A percentile compares a stretch with the other conserved stretches of the same genome.
These are phyloP conservation scores for Nasonia vitripennis DNA, from an alignment of 1,140 invertebrate genomes.

Conservation along the genomic window DNA sequence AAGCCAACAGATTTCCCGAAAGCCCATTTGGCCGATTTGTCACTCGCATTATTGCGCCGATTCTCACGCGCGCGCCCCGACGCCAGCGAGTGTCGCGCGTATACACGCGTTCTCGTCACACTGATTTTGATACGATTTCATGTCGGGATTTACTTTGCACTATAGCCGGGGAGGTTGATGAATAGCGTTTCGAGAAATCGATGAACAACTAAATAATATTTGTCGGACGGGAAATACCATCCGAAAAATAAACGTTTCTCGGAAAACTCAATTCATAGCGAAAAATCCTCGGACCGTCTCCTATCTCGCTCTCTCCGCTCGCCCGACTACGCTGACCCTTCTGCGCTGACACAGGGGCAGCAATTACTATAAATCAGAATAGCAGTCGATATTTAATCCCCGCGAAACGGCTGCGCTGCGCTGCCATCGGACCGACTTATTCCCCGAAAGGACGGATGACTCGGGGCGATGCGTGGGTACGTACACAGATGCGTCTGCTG, in stretches of 20 bases:
- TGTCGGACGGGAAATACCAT: background rate
- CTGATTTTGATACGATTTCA: background rate
- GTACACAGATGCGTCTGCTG: constrained; percentile 51
- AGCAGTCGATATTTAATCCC: constrained; percentile 74
- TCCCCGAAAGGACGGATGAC: constrained; percentile 59
- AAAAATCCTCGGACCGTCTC: constrained; percentile 4
- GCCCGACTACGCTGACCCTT: constrained; percentile 47
- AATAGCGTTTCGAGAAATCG: too few species aligned
- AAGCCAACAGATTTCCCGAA: constrained; percentile 39
- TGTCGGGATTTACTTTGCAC: too few species aligned
- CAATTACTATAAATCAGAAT: constrained; percentile 75
- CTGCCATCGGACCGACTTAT: constrained; percentile 50
- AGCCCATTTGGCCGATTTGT: constrained; percentile 49
- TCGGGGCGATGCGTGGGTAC: constrained; percentile 42
- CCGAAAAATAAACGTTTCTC: background rate
- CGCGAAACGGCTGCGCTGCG: constrained; percentile 66
- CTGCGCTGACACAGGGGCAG: constrained; percentile 56
- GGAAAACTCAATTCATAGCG: background rate
- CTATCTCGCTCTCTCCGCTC: too few species aligned
- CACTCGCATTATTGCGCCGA: constrained; percentile 51
- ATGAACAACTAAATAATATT: background rate
- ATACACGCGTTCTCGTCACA: background rate
- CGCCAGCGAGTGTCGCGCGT: constrained; percentile 37
- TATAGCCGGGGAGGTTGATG: too few species aligned
- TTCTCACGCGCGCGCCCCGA: constrained; percentile 14